phyloP scores from a whole-genome alignment of 2,113 vertebrate genomes.

The Scomber scombrus region DNA sequence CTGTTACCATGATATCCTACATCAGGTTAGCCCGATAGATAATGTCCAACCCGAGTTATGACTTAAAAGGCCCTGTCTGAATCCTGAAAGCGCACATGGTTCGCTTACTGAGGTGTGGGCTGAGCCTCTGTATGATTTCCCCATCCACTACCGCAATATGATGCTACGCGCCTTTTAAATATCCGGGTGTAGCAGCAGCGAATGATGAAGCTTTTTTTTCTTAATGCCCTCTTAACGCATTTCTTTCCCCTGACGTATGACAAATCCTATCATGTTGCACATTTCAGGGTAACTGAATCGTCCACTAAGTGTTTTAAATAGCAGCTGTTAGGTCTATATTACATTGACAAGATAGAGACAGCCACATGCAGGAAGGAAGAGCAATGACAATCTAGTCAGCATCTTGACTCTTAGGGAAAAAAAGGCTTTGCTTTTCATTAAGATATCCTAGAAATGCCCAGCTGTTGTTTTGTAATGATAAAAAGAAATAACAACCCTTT shows the following conservation, averaged over 20 bases:
- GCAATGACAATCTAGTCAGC: background rate
- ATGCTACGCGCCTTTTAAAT: conserved; percentile 70
- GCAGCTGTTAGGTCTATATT: conserved; percentile 3
- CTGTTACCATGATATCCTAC: conserved; percentile 26
- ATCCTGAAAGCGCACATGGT: conserved; percentile 64
- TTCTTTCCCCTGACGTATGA: background rate
- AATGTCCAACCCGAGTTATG: background rate
- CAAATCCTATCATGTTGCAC: conserved; percentile 1
- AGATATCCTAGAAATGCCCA: background rate
- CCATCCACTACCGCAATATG: conserved; percentile 72
- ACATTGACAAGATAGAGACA: background rate
- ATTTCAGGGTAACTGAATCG: background rate
- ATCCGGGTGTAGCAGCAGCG: conserved; percentile 69
- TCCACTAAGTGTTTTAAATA: background rate
- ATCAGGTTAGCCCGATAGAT: conserved; percentile 15
- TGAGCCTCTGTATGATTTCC: conserved; percentile 34
- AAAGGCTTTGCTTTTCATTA: too few species aligned
- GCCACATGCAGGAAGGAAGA: conserved; percentile 3
- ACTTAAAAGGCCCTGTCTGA: conserved; percentile 15
- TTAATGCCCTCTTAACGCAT: background rate
- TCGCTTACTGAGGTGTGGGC: conserved; percentile 42
- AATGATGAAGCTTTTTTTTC: conserved; percentile 56
- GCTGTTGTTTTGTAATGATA: background rate
- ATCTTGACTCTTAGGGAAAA: background rate
- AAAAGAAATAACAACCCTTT: background rate